These are phyloP conservation scores for Nothoprocta perdicaria DNA, from an alignment of 2,113 vertebrate species.

Conservation along the genomic window DNA sequence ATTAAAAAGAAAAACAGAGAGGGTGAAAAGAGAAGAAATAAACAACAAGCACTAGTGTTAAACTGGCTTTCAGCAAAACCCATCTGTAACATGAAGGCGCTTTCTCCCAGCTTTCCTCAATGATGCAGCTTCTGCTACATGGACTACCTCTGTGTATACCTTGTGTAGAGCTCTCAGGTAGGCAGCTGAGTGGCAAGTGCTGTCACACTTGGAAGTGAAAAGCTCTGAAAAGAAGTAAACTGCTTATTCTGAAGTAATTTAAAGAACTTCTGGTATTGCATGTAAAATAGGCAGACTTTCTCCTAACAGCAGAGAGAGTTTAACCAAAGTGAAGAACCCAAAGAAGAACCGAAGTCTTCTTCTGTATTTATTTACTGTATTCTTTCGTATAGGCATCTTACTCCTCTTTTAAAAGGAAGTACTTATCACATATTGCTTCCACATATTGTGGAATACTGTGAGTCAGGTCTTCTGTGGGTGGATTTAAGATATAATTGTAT, in stretches of 20 bases:
- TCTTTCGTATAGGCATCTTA: not conserved
- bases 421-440: not conserved
- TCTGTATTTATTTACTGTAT: not conserved
- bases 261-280: not conserved
- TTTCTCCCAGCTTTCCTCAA: accelerated
- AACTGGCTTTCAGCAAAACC: not conserved
- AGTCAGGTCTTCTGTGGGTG: not conserved
- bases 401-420: not conserved
- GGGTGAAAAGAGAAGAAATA: not conserved
- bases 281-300: not conserved
- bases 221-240: not conserved
- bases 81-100: not conserved
- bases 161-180: not conserved
- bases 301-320: not conserved
- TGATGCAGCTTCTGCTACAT: not conserved
- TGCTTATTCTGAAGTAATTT: not conserved
- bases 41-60: not conserved
- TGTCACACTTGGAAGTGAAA: not conserved
- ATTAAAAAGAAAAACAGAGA: not conserved
- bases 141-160: accelerated
- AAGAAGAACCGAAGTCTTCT: not conserved
- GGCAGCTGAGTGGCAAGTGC: not conserved
- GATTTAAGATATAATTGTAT: not conserved
- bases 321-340: not conserved
- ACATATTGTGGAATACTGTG: not conserved